Conservation (phyloP, 2,797 vertebrate genomes). For the Coregonus ussuriensis region DNA sequence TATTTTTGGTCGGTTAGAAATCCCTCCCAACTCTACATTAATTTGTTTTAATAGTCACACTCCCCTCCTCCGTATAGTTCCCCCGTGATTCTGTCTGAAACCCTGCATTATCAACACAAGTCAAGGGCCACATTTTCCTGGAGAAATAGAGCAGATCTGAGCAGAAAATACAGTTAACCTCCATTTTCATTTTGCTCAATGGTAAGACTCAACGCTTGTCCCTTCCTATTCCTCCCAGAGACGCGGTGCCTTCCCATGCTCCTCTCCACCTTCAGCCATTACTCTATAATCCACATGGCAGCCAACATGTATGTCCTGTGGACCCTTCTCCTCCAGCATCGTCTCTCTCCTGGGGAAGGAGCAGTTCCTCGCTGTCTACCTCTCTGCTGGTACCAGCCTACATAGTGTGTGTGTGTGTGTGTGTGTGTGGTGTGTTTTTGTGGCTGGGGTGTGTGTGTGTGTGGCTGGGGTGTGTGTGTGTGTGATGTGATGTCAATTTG, state of each 20-base stretch:
- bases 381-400: slow-evolving; percentile 85
- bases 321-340: slow-evolving; percentile 93
- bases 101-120: no score
- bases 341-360: slow-evolving; percentile 91
- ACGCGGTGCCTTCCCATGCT: slow-evolving; percentile 90
- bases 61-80: no score
- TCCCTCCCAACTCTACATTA: not conserved
- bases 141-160: no score
- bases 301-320: slow-evolving; percentile 98
- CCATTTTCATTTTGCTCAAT: slow-evolving; percentile 2
- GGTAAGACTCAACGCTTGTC: not conserved
- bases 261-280: slow-evolving; percentile 94
- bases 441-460: no score
- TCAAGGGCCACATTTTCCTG: no score
- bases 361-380: slow-evolving; percentile 94
- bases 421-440: no score
- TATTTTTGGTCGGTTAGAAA: not conserved
- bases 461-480: no score
- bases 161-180: not conserved
- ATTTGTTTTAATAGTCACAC: not conserved
- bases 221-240: slow-evolving; percentile 62
- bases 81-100: no score
- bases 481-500: no score
- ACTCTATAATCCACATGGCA: slow-evolving; percentile 92
- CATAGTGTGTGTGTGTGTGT: no score